Conservation (phyloP, 2,888 invertebrate species). For the Lithosia quadra region DNA sequence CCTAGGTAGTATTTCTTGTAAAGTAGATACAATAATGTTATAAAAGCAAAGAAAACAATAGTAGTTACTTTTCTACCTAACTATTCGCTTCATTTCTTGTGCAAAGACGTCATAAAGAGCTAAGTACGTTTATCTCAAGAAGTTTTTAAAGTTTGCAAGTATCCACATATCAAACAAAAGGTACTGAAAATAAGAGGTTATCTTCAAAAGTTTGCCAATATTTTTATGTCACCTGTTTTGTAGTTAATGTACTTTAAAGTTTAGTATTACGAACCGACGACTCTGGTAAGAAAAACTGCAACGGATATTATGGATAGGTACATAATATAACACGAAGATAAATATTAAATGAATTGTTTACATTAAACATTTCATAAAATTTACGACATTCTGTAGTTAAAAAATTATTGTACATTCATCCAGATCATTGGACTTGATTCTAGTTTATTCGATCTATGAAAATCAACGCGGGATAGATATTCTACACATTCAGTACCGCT, state of each 20-base stretch:
- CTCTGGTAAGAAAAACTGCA: too few species aligned
- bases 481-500: background rate
- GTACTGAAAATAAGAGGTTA: constrained; percentile 27
- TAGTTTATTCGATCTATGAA: background rate
- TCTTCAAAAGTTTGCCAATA: constrained; percentile 35
- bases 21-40: background rate
- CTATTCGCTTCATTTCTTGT: constrained; percentile 9
- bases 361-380: too few species aligned
- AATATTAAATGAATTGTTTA: too few species aligned
- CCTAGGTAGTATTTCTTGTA: background rate
- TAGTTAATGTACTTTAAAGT: constrained; percentile 11
- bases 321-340: too few species aligned
- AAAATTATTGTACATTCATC: too few species aligned
- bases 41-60: background rate
- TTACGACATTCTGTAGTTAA: too few species aligned
- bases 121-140: constrained; percentile 22
- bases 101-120: constrained; percentile 20
- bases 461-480: background rate
- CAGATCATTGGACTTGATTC: background rate
- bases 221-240: constrained; percentile 22
- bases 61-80: constrained; percentile 16
- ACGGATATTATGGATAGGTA: too few species aligned
- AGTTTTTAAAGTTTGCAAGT: constrained; percentile 37
- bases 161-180: constrained; percentile 39
- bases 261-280: background rate